Evolutionary conservation across 2,113 vertebrate species (phyloP), one percentile per base, ranked within the genome.

Genomic region (Opisthocomus hoazin): DNA sequence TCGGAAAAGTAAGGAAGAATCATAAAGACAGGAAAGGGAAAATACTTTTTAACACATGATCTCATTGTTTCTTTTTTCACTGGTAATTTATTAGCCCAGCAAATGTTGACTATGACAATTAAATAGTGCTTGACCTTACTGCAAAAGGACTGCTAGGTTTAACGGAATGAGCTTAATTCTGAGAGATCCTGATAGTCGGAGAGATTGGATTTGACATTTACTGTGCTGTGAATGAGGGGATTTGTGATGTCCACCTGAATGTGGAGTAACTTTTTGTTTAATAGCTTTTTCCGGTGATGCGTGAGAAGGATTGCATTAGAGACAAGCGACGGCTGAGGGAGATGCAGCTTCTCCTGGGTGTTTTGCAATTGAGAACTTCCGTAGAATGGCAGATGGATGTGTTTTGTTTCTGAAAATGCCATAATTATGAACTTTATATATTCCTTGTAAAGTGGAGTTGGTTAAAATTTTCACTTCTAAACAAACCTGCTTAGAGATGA

Each of bases 11-110:
- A 78, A 93, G 85, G 74, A 92, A 92, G 76, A 95, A n/a, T 84
- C 88, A 69, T 96, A 96, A 96, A 94, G 94, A 57, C 88, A 93
- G 95, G 90, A 97, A 96, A 92, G 19, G 87, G 83, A 94, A 95
- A 88, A 94, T 66, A 73, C 57, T 90, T 93, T 92, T 90, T 94
- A 77, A 86, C 65, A 79, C 78, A 90, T 90, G 56, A 94, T 91
- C 68, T 96, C 90, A 96, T 93, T 95, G 92, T 83, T 94, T 46
- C 41, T 80, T 89, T 94, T 94, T 95, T 89, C 86, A 53, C 66
- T 89, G 56, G 53, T 89, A 51, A 93, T 96, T 95, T 96, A 87
- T 94, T 93, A 87, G 61, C 54, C 32, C 37, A 74, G 74, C 74
- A 94, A 56, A 84, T 27, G 41, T 87, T 82, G 78, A 32, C 80